Conservation (phyloP, 2,113 vertebrate genomes). For the Cinclus cinclus region DNA sequence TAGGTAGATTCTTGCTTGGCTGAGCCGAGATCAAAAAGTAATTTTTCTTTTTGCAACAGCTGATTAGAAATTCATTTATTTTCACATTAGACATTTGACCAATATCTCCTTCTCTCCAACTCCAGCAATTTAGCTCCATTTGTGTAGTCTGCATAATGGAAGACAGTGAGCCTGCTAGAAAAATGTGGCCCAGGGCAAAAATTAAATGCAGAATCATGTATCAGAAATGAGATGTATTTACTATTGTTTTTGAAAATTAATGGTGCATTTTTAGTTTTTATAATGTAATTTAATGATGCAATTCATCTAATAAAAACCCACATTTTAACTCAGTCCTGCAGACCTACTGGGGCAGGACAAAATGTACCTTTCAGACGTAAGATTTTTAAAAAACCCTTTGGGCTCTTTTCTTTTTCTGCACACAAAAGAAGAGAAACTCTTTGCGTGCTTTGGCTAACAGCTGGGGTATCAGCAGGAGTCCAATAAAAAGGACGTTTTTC, state of each 20-base stretch:
- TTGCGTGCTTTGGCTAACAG: slow-evolving; percentile 33
- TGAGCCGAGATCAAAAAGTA: slow-evolving; percentile 85
- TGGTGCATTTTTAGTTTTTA: slow-evolving; percentile 99
- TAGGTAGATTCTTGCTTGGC: slow-evolving; percentile 81
- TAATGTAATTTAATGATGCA: slow-evolving; percentile 99
- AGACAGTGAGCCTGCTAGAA: slow-evolving; percentile 82
- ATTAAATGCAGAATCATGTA: slow-evolving; percentile 89
- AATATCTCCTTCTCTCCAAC: slow-evolving; percentile 57
- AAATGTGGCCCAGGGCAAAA: slow-evolving; percentile 86
- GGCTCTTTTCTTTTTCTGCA: background rate
- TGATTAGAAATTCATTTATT: slow-evolving; percentile 90
- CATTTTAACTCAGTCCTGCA: slow-evolving; percentile 87
- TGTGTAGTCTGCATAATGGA: slow-evolving; percentile 91
- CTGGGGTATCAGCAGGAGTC: slow-evolving; percentile 65
- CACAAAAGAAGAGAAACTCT: slow-evolving; percentile 25
- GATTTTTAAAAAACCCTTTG: slow-evolving; percentile 56
- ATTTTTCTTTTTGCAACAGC: slow-evolving; percentile 85
- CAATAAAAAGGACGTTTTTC: slow-evolving; percentile 69
- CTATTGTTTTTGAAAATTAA: slow-evolving; percentile 99
- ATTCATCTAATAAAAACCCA: slow-evolving; percentile 94
- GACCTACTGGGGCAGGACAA: slow-evolving; percentile 86
- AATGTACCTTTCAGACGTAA: slow-evolving; percentile 78
- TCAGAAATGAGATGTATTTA: slow-evolving; percentile 91
- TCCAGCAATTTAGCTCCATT: slow-evolving; percentile 86
- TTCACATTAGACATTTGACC: slow-evolving; percentile 83